Evolutionary conservation across 2,888 invertebrate genomes (phyloP).

Genomic region (Hesperia comma): DNA sequence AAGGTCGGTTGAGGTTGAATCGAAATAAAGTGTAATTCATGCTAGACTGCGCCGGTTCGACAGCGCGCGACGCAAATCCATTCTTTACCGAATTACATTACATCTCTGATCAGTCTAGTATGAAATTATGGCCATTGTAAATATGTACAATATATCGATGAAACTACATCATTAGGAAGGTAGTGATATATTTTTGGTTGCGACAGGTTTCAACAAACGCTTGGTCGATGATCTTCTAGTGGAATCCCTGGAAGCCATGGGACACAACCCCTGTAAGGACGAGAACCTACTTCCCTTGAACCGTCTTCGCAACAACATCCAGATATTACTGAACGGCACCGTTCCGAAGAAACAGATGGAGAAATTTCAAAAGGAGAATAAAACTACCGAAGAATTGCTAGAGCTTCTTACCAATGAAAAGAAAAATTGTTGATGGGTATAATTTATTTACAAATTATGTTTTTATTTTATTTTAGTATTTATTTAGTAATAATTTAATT

Average conservation of each 20-base stretch:
- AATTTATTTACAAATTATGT: conserved; percentile 7
- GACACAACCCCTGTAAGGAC: conserved; percentile 86
- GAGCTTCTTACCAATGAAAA: conserved; percentile 87
- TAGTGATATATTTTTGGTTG: conserved; percentile 27
- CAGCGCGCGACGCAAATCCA: background rate
- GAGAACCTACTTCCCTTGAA: conserved; percentile 83
- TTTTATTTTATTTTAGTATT: background rate
- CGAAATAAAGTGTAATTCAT: conserved; percentile 2
- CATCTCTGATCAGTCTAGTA: background rate
- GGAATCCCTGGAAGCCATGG: conserved; percentile 90
- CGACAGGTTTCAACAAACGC: conserved; percentile 85
- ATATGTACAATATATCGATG: background rate
- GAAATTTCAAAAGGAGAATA: conserved; percentile 88
- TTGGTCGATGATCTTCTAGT: conserved; percentile 92
- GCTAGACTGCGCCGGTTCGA: background rate
- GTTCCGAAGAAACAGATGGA: conserved; percentile 91
- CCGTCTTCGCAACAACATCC: conserved; percentile 89
- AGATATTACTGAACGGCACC: conserved; percentile 91
- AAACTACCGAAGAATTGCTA: conserved; percentile 90
- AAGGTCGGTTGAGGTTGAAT: background rate
- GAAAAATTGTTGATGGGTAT: conserved; percentile 47
- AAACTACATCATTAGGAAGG: background rate
- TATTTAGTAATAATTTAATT: background rate
- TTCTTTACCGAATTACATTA: background rate
- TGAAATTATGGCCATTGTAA: conserved; percentile 1